phyloP scores from a whole-genome alignment of 2,797 vertebrate genomes.

The Malacoctenus gilli region DNA sequence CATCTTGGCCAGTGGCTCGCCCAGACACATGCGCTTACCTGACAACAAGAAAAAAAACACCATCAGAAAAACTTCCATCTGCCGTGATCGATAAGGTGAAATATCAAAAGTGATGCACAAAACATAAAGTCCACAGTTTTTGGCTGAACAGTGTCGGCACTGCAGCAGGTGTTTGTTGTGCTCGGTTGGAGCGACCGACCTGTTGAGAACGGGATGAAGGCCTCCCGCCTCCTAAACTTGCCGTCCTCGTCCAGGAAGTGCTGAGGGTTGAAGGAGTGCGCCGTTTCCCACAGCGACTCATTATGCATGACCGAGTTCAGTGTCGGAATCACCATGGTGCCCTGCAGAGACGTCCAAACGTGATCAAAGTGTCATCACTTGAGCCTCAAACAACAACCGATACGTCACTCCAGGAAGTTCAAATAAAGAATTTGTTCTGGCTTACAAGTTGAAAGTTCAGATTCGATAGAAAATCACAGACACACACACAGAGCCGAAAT shows the following conservation, averaged over 20 bases:
- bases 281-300: slow-evolving; percentile 65
- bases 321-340: slow-evolving; percentile 42
- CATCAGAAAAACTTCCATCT: too few species aligned
- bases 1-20: slow-evolving; percentile 80
- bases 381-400: too few species aligned
- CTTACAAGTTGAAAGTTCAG: too few species aligned
- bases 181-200: slow-evolving; percentile 74
- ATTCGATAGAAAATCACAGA: too few species aligned
- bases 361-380: too few species aligned
- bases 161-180: background rate
- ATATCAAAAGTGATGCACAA: too few species aligned
- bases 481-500: too few species aligned
- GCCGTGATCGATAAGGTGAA: background rate
- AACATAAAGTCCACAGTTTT: too few species aligned
- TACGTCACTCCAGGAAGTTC: too few species aligned
- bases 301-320: slow-evolving; percentile 61
- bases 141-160: too few species aligned
- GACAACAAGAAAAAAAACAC: too few species aligned
- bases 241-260: slow-evolving; percentile 68
- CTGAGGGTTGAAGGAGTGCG: slow-evolving; percentile 67
- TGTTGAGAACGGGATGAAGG: slow-evolving; percentile 80
- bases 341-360: slow-evolving; percentile 51
- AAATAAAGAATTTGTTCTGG: too few species aligned
- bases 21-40: slow-evolving; percentile 83
- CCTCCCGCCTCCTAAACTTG: slow-evolving; percentile 74